Conservation (phyloP, 1,140 invertebrate genomes). For the Anoplolepis gracilipes region DNA sequence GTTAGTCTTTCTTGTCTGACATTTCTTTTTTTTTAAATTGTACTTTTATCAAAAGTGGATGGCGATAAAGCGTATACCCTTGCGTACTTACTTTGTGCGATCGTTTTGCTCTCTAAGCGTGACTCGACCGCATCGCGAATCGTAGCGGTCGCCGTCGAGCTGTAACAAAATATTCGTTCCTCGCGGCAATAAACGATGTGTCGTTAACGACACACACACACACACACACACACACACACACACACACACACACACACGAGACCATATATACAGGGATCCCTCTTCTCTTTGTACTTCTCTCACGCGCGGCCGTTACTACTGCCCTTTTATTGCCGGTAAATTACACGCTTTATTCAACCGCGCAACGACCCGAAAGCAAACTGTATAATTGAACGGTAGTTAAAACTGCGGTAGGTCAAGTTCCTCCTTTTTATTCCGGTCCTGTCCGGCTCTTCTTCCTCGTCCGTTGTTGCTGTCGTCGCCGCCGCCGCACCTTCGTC, state of each 20-base stretch:
- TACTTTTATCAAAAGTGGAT: slow-evolving; percentile 49
- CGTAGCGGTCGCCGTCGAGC: slow-evolving; percentile 60
- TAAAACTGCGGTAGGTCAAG: slow-evolving; percentile 81
- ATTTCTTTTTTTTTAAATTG: slow-evolving; percentile 27
- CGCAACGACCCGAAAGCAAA: slow-evolving; percentile 78
- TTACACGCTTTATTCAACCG: slow-evolving; percentile 83
- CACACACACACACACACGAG: no score
- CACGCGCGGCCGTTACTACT: slow-evolving; percentile 69
- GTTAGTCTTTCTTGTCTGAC: no score
- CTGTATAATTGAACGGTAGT: slow-evolving; percentile 81
- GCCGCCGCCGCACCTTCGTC: neutral
- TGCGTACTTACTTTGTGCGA: neutral
- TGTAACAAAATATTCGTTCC: slow-evolving; percentile 84
- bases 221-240: slow-evolving; percentile 78
- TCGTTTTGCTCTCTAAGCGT: slow-evolving; percentile 11
- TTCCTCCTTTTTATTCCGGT: slow-evolving; percentile 58
- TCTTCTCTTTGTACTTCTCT: slow-evolving; percentile 20
- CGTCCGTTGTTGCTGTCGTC: neutral
- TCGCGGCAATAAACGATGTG: slow-evolving; percentile 83
- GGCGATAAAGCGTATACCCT: slow-evolving; percentile 48
- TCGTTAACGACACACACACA: slow-evolving; percentile 83
- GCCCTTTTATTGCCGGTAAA: slow-evolving; percentile 84
- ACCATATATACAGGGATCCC: slow-evolving; percentile 42
- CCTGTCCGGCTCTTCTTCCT: slow-evolving; percentile 11
- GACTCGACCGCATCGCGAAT: slow-evolving; percentile 38